Evolutionary conservation across 2,113 vertebrate species (phyloP).

Genomic region (Pseudois nayaur): DNA sequence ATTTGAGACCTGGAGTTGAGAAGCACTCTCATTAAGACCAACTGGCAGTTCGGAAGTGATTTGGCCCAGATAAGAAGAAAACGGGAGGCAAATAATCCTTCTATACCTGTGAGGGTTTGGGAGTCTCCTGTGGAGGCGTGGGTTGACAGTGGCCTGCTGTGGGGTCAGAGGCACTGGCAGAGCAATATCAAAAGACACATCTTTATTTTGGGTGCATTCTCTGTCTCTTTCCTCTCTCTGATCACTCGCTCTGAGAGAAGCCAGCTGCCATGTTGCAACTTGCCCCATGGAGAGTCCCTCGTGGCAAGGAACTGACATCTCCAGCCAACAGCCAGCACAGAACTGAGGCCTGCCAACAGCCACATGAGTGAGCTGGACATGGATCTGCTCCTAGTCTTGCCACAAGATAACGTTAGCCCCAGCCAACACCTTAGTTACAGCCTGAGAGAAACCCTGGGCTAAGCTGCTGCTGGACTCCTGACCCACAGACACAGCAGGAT

Average conservation of each 20-base stretch:
- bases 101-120: not conserved
- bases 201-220: not conserved
- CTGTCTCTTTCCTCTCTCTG: not conserved
- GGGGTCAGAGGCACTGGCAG: not conserved
- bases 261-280: not conserved
- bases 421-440: not conserved
- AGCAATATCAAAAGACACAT: not conserved
- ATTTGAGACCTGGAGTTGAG: not conserved
- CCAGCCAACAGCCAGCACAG: not conserved
- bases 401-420: not conserved
- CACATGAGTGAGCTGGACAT: not conserved
- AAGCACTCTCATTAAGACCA: constrained; percentile 1
- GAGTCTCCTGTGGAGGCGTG: not conserved
- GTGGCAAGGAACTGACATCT: not conserved
- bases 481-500: not conserved
- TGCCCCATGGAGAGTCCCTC: not conserved
- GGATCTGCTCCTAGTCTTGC: not conserved
- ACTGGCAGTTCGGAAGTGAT: not conserved
- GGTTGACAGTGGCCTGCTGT: not conserved
- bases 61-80: constrained; percentile 12
- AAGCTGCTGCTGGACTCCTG: not conserved
- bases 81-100: not conserved
- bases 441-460: not conserved
- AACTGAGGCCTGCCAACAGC: not conserved
- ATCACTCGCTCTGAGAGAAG: not conserved